phyloP scores from a whole-genome alignment of 2,888 invertebrate species.

The Bhutanitis thaidina region DNA sequence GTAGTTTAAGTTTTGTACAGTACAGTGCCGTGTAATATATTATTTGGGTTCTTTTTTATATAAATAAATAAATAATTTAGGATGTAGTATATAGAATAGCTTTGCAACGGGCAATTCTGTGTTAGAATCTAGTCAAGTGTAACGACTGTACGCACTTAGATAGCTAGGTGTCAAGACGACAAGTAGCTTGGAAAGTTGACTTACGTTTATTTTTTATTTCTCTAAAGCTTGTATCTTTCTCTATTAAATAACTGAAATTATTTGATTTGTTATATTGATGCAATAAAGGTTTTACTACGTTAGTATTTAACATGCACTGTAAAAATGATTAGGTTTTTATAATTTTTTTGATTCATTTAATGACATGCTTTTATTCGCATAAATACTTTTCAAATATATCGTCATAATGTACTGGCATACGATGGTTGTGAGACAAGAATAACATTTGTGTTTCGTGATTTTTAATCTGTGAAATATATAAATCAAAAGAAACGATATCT shows the following conservation, averaged over 20 bases:
- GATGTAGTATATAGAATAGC: background rate
- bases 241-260: no score
- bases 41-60: background rate
- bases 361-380: no score
- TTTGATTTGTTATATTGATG: no score
- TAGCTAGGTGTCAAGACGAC: background rate
- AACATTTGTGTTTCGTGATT: background rate
- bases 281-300: no score
- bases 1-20: constrained; percentile 1
- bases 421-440: constrained; percentile 8
- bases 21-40: constrained; percentile 14
- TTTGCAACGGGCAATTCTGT: background rate
- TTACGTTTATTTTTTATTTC: background rate
- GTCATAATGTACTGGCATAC: background rate
- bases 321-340: no score
- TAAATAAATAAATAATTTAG: background rate
- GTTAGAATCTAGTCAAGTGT: constrained; percentile 16
- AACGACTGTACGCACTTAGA: background rate
- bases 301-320: no score
- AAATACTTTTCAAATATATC: no score
- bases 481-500: background rate
- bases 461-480: no score
- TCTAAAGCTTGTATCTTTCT: no score
- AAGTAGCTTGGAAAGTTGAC: background rate
- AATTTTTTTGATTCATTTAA: no score